These are phyloP conservation scores for Pseudochirops cupreus DNA, from an alignment of 2,797 vertebrate genomes.

Conservation along the genomic window DNA sequence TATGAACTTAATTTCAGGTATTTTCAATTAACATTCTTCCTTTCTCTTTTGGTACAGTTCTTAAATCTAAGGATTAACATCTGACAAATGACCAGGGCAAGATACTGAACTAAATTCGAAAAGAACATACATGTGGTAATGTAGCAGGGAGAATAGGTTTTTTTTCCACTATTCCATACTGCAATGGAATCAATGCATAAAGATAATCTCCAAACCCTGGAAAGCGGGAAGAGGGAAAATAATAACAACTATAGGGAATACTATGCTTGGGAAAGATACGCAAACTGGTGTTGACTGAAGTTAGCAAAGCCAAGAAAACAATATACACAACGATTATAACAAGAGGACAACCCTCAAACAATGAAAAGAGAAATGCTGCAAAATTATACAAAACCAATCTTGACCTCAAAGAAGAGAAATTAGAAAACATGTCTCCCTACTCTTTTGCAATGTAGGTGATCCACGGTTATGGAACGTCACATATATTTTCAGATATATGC, in stretches of 20 bases:
- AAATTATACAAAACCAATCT: background rate
- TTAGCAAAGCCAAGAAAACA: background rate
- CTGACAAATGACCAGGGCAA: background rate
- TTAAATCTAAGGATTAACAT: background rate
- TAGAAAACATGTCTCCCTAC: background rate
- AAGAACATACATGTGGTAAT: background rate
- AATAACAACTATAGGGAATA: background rate
- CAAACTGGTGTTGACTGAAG: background rate
- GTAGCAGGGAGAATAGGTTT: background rate
- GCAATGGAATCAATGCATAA: background rate
- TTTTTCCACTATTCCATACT: background rate
- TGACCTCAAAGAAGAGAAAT: background rate
- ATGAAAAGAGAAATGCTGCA: background rate
- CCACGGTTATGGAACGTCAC: background rate
- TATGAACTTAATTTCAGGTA: constrained; percentile 12
- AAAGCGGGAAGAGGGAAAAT: background rate
- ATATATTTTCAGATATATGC: background rate
- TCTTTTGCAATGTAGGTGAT: background rate
- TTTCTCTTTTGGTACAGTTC: background rate
- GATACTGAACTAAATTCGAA: background rate
- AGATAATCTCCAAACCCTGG: background rate
- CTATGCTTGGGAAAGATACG: background rate
- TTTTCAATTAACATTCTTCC: background rate
- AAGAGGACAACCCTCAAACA: background rate
- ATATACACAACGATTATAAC: background rate